phyloP scores from a whole-genome alignment of 2,888 invertebrate genomes.

The Corythucha ciliata region DNA sequence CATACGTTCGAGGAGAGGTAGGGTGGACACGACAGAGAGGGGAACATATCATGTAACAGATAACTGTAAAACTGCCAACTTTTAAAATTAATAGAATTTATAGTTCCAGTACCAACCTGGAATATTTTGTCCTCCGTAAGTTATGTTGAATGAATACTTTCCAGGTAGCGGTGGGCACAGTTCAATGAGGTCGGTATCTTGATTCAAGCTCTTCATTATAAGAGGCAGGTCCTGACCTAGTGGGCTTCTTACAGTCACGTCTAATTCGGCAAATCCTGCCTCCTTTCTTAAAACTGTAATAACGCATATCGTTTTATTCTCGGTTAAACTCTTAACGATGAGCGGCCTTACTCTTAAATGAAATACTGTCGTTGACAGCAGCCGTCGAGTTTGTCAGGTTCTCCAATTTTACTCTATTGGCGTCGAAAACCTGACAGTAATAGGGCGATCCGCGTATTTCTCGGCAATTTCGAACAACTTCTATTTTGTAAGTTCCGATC shows the following conservation, averaged over 20 bases:
- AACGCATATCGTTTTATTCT: background rate
- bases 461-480: constrained; percentile 82
- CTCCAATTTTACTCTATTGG: constrained; percentile 68
- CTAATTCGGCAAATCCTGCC: constrained; percentile 75
- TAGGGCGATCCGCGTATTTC: constrained; percentile 89
- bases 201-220: constrained; percentile 55
- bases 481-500: constrained; percentile 54
- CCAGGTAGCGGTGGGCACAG: constrained; percentile 80
- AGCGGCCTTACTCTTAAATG: constrained; percentile 58
- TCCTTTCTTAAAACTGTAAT: constrained; percentile 49
- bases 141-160: constrained; percentile 54
- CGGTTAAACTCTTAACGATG: background rate
- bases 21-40: no score
- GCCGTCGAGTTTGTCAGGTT: constrained; percentile 54
- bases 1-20: no score
- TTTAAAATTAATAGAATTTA: no score
- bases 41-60: no score
- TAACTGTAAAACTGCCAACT: no score
- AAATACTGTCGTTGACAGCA: constrained; percentile 71
- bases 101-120: constrained; percentile 41
- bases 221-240: constrained; percentile 74
- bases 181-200: constrained; percentile 67
- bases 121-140: constrained; percentile 49
- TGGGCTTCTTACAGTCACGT: constrained; percentile 79
- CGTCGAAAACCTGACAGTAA: constrained; percentile 84